A percentile compares a stretch with the other conserved stretches of the same genome.
Evolutionary conservation across 2,113 vertebrate species (phyloP).

Genomic region (Oryzias curvinotus): DNA sequence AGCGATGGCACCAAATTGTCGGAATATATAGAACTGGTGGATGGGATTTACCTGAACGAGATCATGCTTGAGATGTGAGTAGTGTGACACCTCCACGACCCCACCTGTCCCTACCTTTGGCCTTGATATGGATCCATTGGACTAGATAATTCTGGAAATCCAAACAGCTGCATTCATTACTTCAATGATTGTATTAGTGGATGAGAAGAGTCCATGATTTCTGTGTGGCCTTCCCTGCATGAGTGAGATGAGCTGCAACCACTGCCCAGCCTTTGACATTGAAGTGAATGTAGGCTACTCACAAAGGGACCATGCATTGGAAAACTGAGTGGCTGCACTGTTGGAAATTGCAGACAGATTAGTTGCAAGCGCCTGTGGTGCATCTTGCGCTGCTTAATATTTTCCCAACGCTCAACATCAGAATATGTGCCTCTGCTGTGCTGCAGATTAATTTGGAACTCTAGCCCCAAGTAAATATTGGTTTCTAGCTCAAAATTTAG

Average conservation of each 20-base stretch:
- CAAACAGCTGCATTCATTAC: not conserved
- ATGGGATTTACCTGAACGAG: constrained; percentile 92
- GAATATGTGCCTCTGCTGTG: constrained; percentile 26
- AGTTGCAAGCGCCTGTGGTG: constrained; percentile 2
- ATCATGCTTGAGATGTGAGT: constrained; percentile 98
- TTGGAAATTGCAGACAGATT: constrained; percentile 11
- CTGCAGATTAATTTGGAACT: constrained; percentile 36
- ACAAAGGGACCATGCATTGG: constrained; percentile 56
- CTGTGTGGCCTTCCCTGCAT: constrained; percentile 1
- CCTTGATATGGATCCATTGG: not conserved
- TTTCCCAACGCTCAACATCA: constrained; percentile 1
- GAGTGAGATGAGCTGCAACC: constrained; percentile 10
- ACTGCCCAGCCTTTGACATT: constrained; percentile 24
- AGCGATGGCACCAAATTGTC: constrained; percentile 86
- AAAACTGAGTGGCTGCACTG: constrained; percentile 30
- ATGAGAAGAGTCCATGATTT: constrained; percentile 10
- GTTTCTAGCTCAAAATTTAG: not conserved
- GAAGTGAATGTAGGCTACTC: constrained; percentile 50
- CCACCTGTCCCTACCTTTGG: constrained; percentile 1
- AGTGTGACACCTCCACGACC: constrained; percentile 10
- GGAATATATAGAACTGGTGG: constrained; percentile 92
- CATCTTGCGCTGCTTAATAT: constrained; percentile 2
- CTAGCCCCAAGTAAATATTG: constrained; percentile 14
- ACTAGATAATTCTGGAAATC: constrained; percentile 5
- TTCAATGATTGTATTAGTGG: not conserved